Conservation (phyloP, 2,888 invertebrate genomes). For the Ypsolopha sequella region DNA sequence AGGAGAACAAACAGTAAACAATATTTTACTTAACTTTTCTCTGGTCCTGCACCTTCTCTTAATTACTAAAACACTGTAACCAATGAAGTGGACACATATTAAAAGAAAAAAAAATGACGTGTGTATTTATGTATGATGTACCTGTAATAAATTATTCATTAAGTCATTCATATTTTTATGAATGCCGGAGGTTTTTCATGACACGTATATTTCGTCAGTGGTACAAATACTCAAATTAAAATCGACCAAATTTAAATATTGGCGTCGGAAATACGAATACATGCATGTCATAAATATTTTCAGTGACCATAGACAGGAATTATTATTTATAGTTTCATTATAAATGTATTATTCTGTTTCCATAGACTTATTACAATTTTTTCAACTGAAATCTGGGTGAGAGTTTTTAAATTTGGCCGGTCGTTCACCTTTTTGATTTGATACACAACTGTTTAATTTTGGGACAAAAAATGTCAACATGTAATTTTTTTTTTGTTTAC, state of each 20-base stretch:
- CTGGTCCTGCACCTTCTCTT: too few species aligned
- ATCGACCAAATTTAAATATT: not conserved
- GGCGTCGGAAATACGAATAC: slow-evolving; percentile 19
- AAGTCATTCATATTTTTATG: too few species aligned
- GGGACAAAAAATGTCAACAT: too few species aligned
- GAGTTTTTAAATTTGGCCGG: slow-evolving; percentile 54
- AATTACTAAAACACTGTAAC: too few species aligned
- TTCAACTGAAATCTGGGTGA: slow-evolving; percentile 46
- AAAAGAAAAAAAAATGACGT: too few species aligned
- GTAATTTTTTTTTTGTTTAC: not conserved
- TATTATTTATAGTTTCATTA: slow-evolving; percentile 23
- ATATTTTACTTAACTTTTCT: too few species aligned
- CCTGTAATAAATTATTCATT: too few species aligned
- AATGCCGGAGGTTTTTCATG: too few species aligned
- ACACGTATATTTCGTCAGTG: not conserved
- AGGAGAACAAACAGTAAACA: too few species aligned
- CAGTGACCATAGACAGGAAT: too few species aligned
- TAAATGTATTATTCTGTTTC: slow-evolving; percentile 42
- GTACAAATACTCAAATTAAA: not conserved
- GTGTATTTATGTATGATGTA: too few species aligned
- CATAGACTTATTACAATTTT: slow-evolving; percentile 41
- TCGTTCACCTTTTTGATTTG: slow-evolving; percentile 38
- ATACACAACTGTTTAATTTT: slow-evolving; percentile 1
- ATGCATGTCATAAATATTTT: slow-evolving; percentile 19
- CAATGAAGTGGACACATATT: too few species aligned